These are phyloP conservation scores for Chaenodraco wilsoni DNA, from an alignment of 2,797 vertebrate species.

Conservation along the genomic window DNA sequence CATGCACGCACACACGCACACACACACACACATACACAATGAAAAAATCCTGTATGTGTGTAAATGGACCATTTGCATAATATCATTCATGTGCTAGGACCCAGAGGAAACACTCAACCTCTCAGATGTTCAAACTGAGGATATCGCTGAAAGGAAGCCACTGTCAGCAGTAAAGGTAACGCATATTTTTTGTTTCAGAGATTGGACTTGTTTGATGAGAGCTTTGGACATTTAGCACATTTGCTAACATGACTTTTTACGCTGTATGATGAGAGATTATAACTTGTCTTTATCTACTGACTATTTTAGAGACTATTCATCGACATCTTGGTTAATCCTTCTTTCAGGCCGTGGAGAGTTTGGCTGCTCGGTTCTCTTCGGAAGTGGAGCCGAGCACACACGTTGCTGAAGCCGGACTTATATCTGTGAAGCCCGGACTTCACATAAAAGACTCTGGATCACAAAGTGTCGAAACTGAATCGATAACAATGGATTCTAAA, in stretches of 20 bases:
- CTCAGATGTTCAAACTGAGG: constrained; percentile 40
- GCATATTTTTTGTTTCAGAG: not conserved
- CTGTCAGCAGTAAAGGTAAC: constrained; percentile 54
- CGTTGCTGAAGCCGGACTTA: constrained; percentile 7
- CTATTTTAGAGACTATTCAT: no score
- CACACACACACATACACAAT: not conserved
- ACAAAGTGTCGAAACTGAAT: constrained; percentile 17
- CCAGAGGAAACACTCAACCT: constrained; percentile 61
- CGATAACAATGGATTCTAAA: constrained; percentile 10
- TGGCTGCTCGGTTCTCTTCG: not conserved
- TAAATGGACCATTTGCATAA: constrained; percentile 17
- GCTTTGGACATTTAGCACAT: not conserved
- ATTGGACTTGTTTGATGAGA: not conserved
- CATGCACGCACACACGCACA: not conserved
- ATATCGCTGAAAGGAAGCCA: constrained; percentile 12
- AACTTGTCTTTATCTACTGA: no score
- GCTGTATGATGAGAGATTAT: not conserved
- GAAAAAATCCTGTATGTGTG: constrained; percentile 5
- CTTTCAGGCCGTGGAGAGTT: constrained; percentile 35
- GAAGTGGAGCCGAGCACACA: constrained; percentile 14
- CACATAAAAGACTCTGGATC: constrained; percentile 9
- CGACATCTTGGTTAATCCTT: not conserved
- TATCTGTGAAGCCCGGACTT: not conserved
- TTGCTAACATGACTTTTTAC: not conserved
- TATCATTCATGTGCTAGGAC: constrained; percentile 65